Conservation (phyloP, 2,888 invertebrate species). For the Drosophila quinaria region DNA sequence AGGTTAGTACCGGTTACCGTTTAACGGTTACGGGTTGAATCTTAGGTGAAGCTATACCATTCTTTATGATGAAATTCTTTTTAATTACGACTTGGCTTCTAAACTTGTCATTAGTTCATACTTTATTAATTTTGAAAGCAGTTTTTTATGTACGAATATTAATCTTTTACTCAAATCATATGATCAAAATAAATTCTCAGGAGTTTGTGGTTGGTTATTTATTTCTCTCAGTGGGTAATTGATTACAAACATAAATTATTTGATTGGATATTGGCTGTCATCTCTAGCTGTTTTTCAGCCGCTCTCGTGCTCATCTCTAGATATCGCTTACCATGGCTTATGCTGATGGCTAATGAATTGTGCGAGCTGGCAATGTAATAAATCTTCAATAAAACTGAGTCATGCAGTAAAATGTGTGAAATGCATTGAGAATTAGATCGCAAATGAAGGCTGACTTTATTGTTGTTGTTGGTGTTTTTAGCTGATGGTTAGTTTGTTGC, state of each 20-base stretch:
- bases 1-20: too few species aligned
- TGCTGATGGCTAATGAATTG: conserved; percentile 65
- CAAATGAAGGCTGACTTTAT: conserved; percentile 65
- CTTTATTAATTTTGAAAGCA: too few species aligned
- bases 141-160: too few species aligned
- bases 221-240: not conserved
- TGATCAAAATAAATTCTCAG: too few species aligned
- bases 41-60: too few species aligned
- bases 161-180: too few species aligned
- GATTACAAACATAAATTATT: not conserved
- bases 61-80: too few species aligned
- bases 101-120: too few species aligned
- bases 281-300: not conserved
- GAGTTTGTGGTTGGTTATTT: not conserved
- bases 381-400: conserved; percentile 50
- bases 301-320: conserved; percentile 47
- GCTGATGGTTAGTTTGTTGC: conserved; percentile 19
- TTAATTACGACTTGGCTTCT: too few species aligned
- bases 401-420: conserved; percentile 52
- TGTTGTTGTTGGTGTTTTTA: conserved; percentile 32
- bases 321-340: not conserved
- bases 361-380: conserved; percentile 54
- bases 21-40: too few species aligned
- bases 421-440: conserved; percentile 55
- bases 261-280: not conserved